Evolutionary conservation across 2,113 vertebrate species (phyloP), one percentile per base, ranked within the genome.

Genomic region (Platanista minor): DNA sequence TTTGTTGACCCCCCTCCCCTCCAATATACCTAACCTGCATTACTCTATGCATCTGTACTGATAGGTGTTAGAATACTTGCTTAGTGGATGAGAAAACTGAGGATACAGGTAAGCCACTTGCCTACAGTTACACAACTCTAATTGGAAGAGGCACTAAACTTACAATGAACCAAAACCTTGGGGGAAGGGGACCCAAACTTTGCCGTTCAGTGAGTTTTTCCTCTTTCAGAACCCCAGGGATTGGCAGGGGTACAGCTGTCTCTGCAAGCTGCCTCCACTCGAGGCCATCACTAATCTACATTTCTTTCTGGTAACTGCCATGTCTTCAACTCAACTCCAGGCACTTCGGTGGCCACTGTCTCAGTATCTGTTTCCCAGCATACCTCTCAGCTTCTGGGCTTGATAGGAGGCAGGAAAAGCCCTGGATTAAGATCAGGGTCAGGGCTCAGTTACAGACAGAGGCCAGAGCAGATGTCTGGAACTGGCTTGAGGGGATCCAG

Each of bases 11-110:
- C 3, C 17, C 1, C 2, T 3, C 3, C 17, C 1, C 2, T 3
- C 2, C n/a, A 36, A 43, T 49, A 69, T 61, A 57, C 31, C 81
- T 88, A 91, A 78, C 49, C 54, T 95, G 54, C 43, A 64, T 59
- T 62, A 46, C 17, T 82, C 87, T 20, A 87, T 54, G 69, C 6
- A 95, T 41, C 23, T 75, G 9, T 8, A 66, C n/a, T 64, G 23
- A 85, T 61, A 88, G 15, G 41, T 62, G 67, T 83, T 61, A 95
- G 31, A 84, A 43, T 90, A 59, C 39, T 17, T 67, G 61, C 27
- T 82, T 87, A 33, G 69, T 64, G 33, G 17, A 84, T 74, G 49
- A 80, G 64, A 97, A 96, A 93, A 83, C 61, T 69, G 69, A 88
- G 66, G 78, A 49, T 88, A 69, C 62, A 80, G 66, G 23, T 72